Conservation (phyloP, 2,113 vertebrate species). For the Elanoides forficatus region DNA sequence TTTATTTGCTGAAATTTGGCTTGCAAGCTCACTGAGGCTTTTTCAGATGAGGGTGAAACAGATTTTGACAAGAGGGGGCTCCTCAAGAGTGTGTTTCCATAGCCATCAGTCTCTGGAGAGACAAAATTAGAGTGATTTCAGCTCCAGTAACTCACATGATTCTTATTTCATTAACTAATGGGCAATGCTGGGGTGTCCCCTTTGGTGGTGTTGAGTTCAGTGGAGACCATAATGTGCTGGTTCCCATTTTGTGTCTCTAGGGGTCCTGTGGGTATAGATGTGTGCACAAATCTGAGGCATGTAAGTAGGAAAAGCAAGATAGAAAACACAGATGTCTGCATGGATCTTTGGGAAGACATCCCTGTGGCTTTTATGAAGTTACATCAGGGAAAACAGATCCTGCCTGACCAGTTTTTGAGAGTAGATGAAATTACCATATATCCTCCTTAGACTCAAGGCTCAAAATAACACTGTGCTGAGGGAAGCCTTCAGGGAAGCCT, state of each 20-base stretch:
- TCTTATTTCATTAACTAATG: not conserved
- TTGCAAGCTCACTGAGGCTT: not conserved
- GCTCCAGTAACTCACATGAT: not conserved
- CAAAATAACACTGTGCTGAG: not conserved
- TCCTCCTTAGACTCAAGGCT: not conserved
- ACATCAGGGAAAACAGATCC: constrained; percentile 27
- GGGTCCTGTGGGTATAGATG: not conserved
- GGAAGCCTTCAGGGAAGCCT: not conserved
- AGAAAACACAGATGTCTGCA: not conserved
- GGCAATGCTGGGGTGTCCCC: not conserved
- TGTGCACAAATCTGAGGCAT: not conserved
- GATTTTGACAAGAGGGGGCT: not conserved
- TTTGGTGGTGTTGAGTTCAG: accelerated
- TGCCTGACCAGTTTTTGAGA: constrained; percentile 18
- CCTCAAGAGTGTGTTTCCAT: not conserved
- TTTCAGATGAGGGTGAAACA: not conserved
- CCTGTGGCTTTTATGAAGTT: not conserved
- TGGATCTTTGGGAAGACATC: not conserved
- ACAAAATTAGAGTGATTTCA: not conserved
- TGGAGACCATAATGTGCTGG: not conserved
- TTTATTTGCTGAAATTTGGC: not conserved
- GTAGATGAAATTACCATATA: not conserved
- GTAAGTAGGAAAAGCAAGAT: not conserved
- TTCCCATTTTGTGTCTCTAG: not conserved
- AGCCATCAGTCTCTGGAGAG: not conserved